Conservation (phyloP, 2,888 invertebrate genomes). For the Tenodera sinensis region DNA sequence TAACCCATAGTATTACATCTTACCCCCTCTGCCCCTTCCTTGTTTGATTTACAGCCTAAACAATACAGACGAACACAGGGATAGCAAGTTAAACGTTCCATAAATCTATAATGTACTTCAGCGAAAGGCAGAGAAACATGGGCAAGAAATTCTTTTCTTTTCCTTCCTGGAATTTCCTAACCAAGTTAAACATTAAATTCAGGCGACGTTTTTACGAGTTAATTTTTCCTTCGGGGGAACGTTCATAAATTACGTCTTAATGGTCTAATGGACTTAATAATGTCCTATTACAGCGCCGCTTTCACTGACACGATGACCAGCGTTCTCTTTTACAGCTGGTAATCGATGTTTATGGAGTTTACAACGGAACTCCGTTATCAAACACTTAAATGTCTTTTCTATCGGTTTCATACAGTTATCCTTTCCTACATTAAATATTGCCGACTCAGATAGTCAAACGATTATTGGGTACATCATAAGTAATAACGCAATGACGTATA, state of each 20-base stretch:
- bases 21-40: background rate
- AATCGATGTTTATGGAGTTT: background rate
- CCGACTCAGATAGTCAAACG: no score
- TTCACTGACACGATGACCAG: background rate
- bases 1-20: constrained; percentile 23
- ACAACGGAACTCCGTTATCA: background rate
- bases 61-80: constrained; percentile 17
- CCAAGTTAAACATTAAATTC: background rate
- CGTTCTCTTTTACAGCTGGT: background rate
- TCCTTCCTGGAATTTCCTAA: background rate
- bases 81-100: constrained; percentile 15
- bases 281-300: background rate
- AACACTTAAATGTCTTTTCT: background rate
- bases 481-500: no score
- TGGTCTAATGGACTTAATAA: background rate
- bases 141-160: background rate
- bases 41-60: constrained; percentile 24
- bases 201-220: background rate
- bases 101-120: constrained; percentile 11
- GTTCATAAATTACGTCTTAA: background rate
- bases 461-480: no score
- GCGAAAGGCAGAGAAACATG: background rate
- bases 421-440: no score
- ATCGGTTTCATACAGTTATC: no score
- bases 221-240: background rate